Percentiles rank a stretch among this genome's conserved stretches.
These are phyloP conservation scores for Anorthoa munda DNA, from an alignment of 2,888 invertebrate genomes.

Conservation along the genomic window DNA sequence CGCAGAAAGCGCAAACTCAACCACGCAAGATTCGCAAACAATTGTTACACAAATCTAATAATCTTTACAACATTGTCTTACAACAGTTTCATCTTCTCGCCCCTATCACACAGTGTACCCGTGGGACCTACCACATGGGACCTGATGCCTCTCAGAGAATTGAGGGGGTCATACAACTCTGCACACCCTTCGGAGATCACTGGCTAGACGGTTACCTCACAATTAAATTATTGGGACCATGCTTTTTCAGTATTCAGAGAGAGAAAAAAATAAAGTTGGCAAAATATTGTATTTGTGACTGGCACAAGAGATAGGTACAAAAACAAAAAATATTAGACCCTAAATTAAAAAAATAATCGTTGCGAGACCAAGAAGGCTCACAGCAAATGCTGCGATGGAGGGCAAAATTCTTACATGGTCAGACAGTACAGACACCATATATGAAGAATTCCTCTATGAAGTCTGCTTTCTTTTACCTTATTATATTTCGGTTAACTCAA, in stretches of 20 bases:
- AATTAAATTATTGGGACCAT: not conserved
- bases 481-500: not conserved
- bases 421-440: too few relatives aligned
- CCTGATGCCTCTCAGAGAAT: conserved; percentile 36
- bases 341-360: too few relatives aligned
- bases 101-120: conserved; percentile 38
- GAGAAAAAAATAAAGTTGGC: too few relatives aligned
- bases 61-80: conserved; percentile 49
- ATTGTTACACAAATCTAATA: conserved; percentile 52
- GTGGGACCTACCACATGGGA: conserved; percentile 53
- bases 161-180: conserved; percentile 48
- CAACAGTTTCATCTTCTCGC: not conserved
- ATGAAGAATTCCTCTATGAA: too few relatives aligned
- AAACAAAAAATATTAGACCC: too few relatives aligned
- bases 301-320: too few relatives aligned
- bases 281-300: too few relatives aligned
- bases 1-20: not conserved
- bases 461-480: not conserved
- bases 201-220: conserved; percentile 5
- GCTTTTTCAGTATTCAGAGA: too few relatives aligned
- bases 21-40: not conserved
- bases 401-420: too few relatives aligned
- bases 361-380: too few relatives aligned
- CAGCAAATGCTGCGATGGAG: too few relatives aligned
- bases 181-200: conserved; percentile 35